Evolutionary conservation across 2,888 invertebrate genomes (phyloP).

Genomic region (Lasioglossum malachurum): DNA sequence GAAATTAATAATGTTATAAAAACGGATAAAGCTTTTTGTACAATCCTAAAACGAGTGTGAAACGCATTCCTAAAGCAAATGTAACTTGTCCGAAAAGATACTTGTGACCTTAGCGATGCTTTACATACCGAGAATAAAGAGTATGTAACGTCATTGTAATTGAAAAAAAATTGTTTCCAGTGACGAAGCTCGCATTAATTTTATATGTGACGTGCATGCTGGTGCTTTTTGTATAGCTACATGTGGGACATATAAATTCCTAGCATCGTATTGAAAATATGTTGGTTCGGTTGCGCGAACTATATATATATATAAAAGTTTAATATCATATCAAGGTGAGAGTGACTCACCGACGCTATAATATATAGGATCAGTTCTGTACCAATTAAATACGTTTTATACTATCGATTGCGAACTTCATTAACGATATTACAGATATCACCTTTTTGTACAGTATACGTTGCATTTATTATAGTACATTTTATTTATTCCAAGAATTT

Average conservation of each 20-base stretch:
- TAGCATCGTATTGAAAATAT: conserved; percentile 47
- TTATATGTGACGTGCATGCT: conserved; percentile 67
- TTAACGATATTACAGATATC: conserved; percentile 57
- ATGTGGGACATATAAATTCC: conserved; percentile 67
- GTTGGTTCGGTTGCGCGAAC: conserved; percentile 52
- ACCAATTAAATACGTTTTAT: conserved; percentile 39
- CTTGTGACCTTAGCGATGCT: conserved; percentile 60
- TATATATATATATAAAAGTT: conserved; percentile 49
- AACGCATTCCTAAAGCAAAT: conserved; percentile 61
- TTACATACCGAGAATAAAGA: conserved; percentile 54
- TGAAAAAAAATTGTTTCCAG: conserved; percentile 50
- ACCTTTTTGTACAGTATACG: conserved; percentile 48
- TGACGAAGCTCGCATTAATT: conserved; percentile 51
- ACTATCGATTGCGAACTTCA: conserved; percentile 30
- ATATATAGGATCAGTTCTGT: conserved; percentile 39
- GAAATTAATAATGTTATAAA: conserved; percentile 64
- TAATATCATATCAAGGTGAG: conserved; percentile 70
- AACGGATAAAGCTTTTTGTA: conserved; percentile 71
- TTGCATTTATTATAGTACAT: conserved; percentile 52
- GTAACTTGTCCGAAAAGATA: conserved; percentile 50
- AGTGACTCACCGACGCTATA: conserved; percentile 37
- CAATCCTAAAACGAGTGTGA: conserved; percentile 53
- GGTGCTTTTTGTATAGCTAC: conserved; percentile 75
- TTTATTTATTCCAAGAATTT: conserved; percentile 52
- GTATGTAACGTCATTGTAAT: conserved; percentile 55